A percentile compares a stretch with the other conserved stretches of the same genome.
These are phyloP conservation scores for Eupeodes corollae DNA, from an alignment of 1,140 invertebrate species.

Conservation along the genomic window DNA sequence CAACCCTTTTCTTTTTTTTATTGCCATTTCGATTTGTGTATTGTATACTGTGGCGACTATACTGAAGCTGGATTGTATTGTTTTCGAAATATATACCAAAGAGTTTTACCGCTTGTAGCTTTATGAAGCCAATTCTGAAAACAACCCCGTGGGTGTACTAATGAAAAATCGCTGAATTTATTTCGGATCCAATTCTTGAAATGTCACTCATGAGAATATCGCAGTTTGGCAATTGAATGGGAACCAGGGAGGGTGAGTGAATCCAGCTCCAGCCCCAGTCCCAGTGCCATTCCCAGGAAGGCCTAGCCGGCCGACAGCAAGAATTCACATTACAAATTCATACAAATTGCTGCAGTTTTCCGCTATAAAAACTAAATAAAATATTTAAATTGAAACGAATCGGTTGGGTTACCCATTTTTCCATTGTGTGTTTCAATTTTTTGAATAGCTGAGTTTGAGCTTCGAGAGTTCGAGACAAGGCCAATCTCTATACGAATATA, in stretches of 20 bases:
- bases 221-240: background rate
- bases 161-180: conserved; percentile 21
- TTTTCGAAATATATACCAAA: too few species aligned
- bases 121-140: too few species aligned
- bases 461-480: too few species aligned
- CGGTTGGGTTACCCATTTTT: background rate
- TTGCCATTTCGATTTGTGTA: background rate
- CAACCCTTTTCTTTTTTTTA: too few species aligned
- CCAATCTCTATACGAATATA: too few species aligned
- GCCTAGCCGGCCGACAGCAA: background rate
- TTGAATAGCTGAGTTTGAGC: too few species aligned
- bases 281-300: too few species aligned
- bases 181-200: conserved; percentile 32
- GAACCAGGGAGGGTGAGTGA: too few species aligned
- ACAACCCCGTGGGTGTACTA: conserved; percentile 19
- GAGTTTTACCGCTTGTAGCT: too few species aligned
- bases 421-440: too few species aligned
- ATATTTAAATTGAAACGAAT: conserved; percentile 6
- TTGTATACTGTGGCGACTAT: background rate
- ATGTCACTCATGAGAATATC: conserved; percentile 35
- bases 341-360: conserved; percentile 3
- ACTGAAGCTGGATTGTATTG: background rate
- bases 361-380: conserved; percentile 7
- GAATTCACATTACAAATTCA: background rate
- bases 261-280: too few species aligned